A percentile compares a stretch with the other conserved stretches of the same genome.
phyloP scores from a whole-genome alignment of 2,797 vertebrate species.

The Momotus momota region DNA sequence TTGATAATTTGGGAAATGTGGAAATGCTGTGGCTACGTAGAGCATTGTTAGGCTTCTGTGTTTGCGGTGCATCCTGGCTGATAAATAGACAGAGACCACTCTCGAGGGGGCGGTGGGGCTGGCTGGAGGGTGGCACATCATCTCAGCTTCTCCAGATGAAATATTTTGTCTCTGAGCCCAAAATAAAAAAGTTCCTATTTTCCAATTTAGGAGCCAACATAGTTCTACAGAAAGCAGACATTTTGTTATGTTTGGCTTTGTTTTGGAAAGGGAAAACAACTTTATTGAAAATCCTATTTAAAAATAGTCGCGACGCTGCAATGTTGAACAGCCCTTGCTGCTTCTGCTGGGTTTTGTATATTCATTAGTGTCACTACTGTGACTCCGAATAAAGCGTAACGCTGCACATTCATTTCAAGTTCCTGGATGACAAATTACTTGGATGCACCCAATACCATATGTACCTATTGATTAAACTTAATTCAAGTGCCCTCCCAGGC shows the following conservation, averaged over 20 bases:
- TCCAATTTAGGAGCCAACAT: neutral
- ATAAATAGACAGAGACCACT: neutral
- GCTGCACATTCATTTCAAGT: slow-evolving; percentile 67
- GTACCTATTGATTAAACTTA: slow-evolving; percentile 81
- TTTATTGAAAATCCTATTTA: neutral
- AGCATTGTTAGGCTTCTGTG: neutral
- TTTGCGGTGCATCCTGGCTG: neutral
- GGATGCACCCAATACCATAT: slow-evolving; percentile 75
- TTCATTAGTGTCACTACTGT: slow-evolving; percentile 43
- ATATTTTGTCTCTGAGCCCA: neutral
- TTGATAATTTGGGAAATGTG: neutral
- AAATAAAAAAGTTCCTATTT: neutral
- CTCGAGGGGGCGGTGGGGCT: accelerated
- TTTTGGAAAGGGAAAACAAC: neutral
- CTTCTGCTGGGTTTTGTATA: slow-evolving; percentile 31
- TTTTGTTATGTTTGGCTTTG: neutral
- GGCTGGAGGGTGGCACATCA: neutral
- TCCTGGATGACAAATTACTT: slow-evolving; percentile 76
- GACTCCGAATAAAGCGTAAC: slow-evolving; percentile 48
- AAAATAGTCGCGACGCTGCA: neutral
- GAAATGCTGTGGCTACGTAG: neutral
- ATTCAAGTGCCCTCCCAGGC: slow-evolving; percentile 71
- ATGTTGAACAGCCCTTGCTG: neutral
- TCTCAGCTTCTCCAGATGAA: neutral
- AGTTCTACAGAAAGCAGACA: neutral